Percentiles rank a stretch among this genome's conserved stretches.
phyloP scores from a whole-genome alignment of 2,797 vertebrate species.

The Onychomys leucogaster region DNA sequence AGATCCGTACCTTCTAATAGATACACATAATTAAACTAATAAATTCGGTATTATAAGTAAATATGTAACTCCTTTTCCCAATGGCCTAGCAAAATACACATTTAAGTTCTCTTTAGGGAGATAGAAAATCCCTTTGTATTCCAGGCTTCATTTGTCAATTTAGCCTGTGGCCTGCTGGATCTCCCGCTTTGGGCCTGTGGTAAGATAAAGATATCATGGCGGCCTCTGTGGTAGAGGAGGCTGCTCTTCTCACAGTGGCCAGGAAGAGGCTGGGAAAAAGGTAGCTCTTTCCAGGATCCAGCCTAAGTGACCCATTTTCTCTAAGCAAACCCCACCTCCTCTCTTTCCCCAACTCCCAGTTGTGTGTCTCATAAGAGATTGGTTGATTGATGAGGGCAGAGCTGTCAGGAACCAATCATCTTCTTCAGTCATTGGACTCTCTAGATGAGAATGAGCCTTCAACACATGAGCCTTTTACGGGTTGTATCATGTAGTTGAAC shows the following conservation, averaged over 20 bases:
- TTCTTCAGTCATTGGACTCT: neutral
- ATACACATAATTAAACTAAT: slow-evolving; percentile 7
- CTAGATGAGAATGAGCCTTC: too few relatives aligned
- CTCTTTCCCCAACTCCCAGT: neutral
- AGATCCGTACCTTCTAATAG: neutral
- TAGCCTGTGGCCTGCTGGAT: neutral
- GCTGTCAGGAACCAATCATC: neutral
- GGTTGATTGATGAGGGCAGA: neutral
- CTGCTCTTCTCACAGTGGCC: neutral
- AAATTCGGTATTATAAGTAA: neutral
- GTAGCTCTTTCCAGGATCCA: too few relatives aligned
- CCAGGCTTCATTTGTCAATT: neutral
- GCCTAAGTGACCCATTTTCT: neutral
- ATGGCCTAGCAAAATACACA: neutral
- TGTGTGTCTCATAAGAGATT: neutral
- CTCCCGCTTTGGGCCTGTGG: neutral
- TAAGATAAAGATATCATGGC: neutral
- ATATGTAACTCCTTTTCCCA: slow-evolving; percentile 1
- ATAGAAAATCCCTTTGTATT: neutral
- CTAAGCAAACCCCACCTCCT: neutral
- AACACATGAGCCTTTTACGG: neutral
- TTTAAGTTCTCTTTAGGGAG: neutral
- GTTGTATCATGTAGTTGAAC: neutral
- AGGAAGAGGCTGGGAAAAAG: neutral
- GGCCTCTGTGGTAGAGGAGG: too few relatives aligned